phyloP scores from a whole-genome alignment of 2,113 vertebrate species.

The Nannospalax galili region DNA sequence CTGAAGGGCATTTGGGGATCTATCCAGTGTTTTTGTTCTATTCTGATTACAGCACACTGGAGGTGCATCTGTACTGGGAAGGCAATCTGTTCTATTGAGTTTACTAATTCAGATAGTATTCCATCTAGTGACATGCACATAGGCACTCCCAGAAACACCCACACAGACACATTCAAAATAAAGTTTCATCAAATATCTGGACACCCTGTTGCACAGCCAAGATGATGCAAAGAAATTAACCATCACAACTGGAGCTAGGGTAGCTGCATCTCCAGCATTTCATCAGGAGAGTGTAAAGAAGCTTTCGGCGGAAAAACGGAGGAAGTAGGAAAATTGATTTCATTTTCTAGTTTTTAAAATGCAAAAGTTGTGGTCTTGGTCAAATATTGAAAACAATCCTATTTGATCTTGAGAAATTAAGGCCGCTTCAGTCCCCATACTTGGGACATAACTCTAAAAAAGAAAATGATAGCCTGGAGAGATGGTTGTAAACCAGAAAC shows the following conservation, averaged over 20 bases:
- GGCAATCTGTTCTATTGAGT: no score
- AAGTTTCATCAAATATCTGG: neutral
- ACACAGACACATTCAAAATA: neutral
- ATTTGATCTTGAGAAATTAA: neutral
- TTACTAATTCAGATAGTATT: no score
- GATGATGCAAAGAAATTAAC: neutral
- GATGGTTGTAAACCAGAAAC: neutral
- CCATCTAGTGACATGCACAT: no score
- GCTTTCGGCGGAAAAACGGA: no score
- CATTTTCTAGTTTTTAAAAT: neutral
- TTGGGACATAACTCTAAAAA: neutral
- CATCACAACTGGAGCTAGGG: neutral
- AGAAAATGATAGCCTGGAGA: neutral
- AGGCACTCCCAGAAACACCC: no score
- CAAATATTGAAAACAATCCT: neutral
- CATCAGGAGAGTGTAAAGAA: neutral
- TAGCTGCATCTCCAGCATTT: neutral
- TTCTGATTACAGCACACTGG: no score
- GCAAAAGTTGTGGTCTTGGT: neutral
- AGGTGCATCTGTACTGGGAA: no score
- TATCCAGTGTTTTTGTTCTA: no score
- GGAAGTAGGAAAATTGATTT: neutral
- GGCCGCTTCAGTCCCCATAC: no score
- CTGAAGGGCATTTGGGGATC: no score
- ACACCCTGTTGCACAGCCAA: neutral